Evolutionary conservation across 1,140 invertebrate species (phyloP).

Genomic region (Heliconius eleuchia): DNA sequence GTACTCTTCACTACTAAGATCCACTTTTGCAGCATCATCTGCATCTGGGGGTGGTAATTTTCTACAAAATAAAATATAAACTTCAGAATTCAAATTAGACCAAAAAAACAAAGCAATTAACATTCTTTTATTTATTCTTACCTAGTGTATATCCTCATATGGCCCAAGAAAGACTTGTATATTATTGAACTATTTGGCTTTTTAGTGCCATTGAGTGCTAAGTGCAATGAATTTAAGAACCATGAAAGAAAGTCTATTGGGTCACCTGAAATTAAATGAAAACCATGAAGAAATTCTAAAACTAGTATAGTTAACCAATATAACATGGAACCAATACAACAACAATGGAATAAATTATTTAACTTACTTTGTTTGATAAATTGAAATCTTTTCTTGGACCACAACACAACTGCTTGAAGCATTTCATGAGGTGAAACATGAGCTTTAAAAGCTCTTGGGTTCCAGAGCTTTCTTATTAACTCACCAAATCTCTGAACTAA

Average conservation of each 20-base stretch:
- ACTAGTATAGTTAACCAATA: not conserved
- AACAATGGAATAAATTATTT: not conserved
- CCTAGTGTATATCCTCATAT: constrained; percentile 95
- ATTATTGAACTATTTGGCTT: constrained; percentile 94
- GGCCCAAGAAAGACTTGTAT: constrained; percentile 96
- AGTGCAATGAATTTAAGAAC: constrained; percentile 97
- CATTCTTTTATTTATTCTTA: constrained; percentile 28
- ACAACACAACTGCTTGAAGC: constrained; percentile 99
- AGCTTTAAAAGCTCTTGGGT: constrained; percentile 99
- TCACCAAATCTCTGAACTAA: constrained; percentile 98
- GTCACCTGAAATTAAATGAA: constrained; percentile 86
- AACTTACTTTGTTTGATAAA: constrained; percentile 96
- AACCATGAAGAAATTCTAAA: not conserved
- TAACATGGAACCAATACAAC: no score
- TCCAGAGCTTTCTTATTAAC: constrained; percentile 98
- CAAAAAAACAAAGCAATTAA: not conserved
- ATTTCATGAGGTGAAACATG: constrained; percentile 99
- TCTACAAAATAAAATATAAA: constrained; percentile 61
- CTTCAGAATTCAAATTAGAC: not conserved
- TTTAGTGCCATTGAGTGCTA: constrained; percentile 93
- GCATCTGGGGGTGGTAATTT: constrained; percentile 97
- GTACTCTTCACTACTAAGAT: constrained; percentile 92
- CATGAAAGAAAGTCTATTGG: constrained; percentile 98
- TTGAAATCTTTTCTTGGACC: constrained; percentile 99
- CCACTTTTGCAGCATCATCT: constrained; percentile 92